phyloP scores from a whole-genome alignment of 2,888 invertebrate species.

The Dynastes tityus region DNA sequence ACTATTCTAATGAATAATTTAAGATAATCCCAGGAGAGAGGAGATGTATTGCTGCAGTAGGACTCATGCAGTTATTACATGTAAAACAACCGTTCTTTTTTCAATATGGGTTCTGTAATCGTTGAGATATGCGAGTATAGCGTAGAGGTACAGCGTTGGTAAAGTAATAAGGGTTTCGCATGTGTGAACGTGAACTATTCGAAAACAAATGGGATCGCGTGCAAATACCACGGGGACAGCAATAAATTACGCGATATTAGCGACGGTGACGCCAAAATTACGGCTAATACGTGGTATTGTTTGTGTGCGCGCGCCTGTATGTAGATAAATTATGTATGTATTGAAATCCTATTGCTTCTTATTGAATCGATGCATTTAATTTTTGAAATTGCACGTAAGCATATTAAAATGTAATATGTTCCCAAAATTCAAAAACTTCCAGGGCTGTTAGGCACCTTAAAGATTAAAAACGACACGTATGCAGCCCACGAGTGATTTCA shows the following conservation, averaged over 20 bases:
- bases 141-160: constrained; percentile 6
- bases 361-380: neutral
- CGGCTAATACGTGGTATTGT: constrained; percentile 31
- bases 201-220: constrained; percentile 34
- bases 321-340: constrained; percentile 26
- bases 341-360: constrained; percentile 18
- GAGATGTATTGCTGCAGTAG: no score
- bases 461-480: no score
- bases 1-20: no score
- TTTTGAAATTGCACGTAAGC: neutral
- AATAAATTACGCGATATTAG: constrained; percentile 40
- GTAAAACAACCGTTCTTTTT: no score
- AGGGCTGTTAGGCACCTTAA: no score
- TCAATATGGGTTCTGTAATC: neutral
- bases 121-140: neutral
- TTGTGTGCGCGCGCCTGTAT: neutral
- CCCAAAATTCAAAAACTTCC: no score
- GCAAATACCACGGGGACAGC: constrained; percentile 35
- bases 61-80: no score
- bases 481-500: no score
- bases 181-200: constrained; percentile 36
- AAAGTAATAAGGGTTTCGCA: constrained; percentile 36
- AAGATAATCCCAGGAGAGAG: no score
- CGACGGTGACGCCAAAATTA: constrained; percentile 27
- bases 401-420: no score